phyloP scores from a whole-genome alignment of 2,888 invertebrate genomes.

The Lissocephala sabroskyi region DNA sequence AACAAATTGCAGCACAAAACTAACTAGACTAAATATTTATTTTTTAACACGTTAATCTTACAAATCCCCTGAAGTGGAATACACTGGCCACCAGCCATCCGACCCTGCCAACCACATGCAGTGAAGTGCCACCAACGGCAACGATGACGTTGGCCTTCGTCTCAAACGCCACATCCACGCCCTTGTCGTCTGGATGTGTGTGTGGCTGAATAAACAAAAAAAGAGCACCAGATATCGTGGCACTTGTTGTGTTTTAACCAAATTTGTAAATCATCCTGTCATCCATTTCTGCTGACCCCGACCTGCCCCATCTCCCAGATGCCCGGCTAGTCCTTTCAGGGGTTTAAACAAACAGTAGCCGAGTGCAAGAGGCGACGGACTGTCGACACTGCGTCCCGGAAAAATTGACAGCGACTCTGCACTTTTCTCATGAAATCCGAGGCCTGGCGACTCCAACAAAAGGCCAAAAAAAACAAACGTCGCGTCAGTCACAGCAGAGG shows the following conservation, averaged over 20 bases:
- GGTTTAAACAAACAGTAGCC: conserved; percentile 54
- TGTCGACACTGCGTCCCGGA: conserved; percentile 7
- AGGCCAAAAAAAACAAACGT: conserved; percentile 40
- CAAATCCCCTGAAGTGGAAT: conserved; percentile 56
- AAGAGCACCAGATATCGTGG: conserved; percentile 31
- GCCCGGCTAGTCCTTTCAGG: conserved; percentile 21
- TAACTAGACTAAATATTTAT: conserved; percentile 64
- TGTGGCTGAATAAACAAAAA: conserved; percentile 49
- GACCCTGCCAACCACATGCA: conserved; percentile 13
- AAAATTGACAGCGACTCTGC: conserved; percentile 18
- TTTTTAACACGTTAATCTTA: conserved; percentile 65
- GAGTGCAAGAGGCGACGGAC: background rate
- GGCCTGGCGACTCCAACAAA: conserved; percentile 27
- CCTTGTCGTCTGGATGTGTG: conserved; percentile 30
- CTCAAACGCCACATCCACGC: conserved; percentile 4
- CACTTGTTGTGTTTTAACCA: conserved; percentile 1
- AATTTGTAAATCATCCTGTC: conserved; percentile 28
- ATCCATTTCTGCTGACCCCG: no score
- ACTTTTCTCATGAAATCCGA: conserved; percentile 47
- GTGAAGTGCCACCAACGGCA: conserved; percentile 7
- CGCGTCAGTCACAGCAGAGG: conserved; percentile 31
- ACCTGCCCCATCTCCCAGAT: no score
- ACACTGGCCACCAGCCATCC: conserved; percentile 15
- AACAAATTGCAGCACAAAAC: conserved; percentile 55
- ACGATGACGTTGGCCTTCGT: background rate